Evolutionary conservation across 2,797 vertebrate species (phyloP), one percentile per base, ranked within the genome.

Genomic region (Neopelma chrysocephalum): DNA sequence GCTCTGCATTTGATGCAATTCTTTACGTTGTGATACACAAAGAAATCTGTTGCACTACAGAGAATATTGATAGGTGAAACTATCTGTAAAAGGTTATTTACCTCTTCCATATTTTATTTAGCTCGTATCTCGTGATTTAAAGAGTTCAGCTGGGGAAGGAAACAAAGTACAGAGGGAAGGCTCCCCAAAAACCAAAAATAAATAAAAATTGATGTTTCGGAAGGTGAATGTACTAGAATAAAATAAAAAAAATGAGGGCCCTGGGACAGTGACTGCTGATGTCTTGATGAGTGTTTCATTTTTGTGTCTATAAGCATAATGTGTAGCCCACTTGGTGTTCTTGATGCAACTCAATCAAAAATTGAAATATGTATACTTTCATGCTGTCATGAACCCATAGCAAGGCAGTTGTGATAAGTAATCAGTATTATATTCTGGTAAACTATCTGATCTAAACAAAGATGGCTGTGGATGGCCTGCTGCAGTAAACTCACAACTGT

Each of bases 381-480:
- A 95, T 90, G 91, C 64, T 94, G 29, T 89, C 73, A 96, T 92
- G 85, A 95, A 84, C 58, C 13, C 45, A 43, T 51, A 95, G 75
- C 58, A 45, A 31, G 31, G 5, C 34, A 96, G 90, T 84, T 64
- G 65, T 96, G 48, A 20, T 56, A 66, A 51, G 62, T 54, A 81
- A 66, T 90, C 75, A 90, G 54, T 69, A 90, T 36, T 85, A 47
- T 18, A 13, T 58, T 95, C 64, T 89, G 50, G 57, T 91, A 78
- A 90, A 53, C 1, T 15, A 13, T 58, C n/a, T 91, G 89, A 81
- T 86, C 89, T 94, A 95, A 94, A 87, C 88, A 94, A 94, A 27
- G 77, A 84, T 16, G 36, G 23, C 65, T 94, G 82, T 80, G 56
- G 68, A 78, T 85, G 71, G 56, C 47, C 82, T 92, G 70, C 70